These are phyloP conservation scores for Eulemur coronatus DNA, from an alignment of 2,797 vertebrate genomes.

Conservation along the genomic window DNA sequence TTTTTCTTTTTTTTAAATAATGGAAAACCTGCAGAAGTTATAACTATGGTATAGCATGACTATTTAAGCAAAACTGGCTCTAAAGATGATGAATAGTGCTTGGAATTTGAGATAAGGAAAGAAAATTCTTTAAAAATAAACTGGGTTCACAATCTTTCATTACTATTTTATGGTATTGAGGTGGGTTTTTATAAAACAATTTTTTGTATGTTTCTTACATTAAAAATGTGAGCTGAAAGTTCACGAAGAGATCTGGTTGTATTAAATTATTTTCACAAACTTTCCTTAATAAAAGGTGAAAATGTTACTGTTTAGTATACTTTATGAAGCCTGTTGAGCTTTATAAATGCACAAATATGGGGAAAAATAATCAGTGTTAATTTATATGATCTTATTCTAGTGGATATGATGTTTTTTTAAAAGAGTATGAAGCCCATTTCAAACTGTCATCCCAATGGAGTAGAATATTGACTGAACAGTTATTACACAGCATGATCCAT, in stretches of 20 bases:
- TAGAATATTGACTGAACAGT: slow-evolving; percentile 51
- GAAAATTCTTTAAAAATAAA: slow-evolving; percentile 76
- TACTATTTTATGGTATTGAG: slow-evolving; percentile 75
- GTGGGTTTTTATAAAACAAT: slow-evolving; percentile 82
- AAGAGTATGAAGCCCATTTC: slow-evolving; percentile 70
- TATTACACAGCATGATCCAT: slow-evolving; percentile 30
- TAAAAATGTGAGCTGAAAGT: slow-evolving; percentile 70
- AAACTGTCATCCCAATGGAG: slow-evolving; percentile 44
- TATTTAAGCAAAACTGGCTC: slow-evolving; percentile 93
- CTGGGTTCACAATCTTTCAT: slow-evolving; percentile 73
- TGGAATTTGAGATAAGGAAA: slow-evolving; percentile 76
- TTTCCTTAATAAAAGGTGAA: slow-evolving; percentile 85
- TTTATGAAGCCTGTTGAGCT: slow-evolving; percentile 60
- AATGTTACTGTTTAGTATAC: slow-evolving; percentile 57
- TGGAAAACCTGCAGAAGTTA: not conserved
- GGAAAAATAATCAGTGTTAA: slow-evolving; percentile 66
- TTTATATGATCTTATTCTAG: slow-evolving; percentile 72
- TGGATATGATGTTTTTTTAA: slow-evolving; percentile 71
- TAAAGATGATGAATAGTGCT: slow-evolving; percentile 91
- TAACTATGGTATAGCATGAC: not conserved
- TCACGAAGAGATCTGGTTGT: slow-evolving; percentile 71
- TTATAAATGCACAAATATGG: not conserved
- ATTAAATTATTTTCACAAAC: slow-evolving; percentile 74
- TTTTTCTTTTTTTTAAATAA: not conserved
- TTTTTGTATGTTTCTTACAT: slow-evolving; percentile 79